Percentiles rank a stretch among this genome's conserved stretches.
Evolutionary conservation across 2,113 vertebrate species (phyloP).

Genomic region (Carassius carassius): DNA sequence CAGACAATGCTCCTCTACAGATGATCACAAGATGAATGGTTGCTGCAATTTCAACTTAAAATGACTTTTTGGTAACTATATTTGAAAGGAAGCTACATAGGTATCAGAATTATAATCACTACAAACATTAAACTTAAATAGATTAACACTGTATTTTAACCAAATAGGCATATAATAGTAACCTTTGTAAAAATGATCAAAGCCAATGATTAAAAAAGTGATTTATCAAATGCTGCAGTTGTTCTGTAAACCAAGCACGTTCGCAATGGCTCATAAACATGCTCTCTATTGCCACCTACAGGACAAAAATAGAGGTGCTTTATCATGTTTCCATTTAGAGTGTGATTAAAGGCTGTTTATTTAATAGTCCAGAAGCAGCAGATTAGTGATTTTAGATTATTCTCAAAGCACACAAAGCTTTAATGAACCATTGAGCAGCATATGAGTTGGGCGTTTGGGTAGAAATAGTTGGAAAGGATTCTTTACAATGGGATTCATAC

Average conservation of each 20-base stretch:
- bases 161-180: background rate
- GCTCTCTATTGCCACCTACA: background rate
- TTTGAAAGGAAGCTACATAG: too few relatives aligned
- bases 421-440: background rate
- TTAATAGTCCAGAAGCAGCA: background rate
- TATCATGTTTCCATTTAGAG: background rate
- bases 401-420: background rate
- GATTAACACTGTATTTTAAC: background rate
- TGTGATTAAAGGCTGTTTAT: background rate
- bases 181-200: too few relatives aligned
- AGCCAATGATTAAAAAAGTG: too few relatives aligned
- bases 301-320: background rate
- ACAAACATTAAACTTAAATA: too few relatives aligned
- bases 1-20: too few relatives aligned
- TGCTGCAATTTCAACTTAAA: too few relatives aligned
- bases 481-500: background rate
- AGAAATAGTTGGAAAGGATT: background rate
- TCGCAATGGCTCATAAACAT: background rate
- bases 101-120: too few relatives aligned
- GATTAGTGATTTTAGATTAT: background rate
- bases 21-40: too few relatives aligned
- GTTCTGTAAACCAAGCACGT: background rate
- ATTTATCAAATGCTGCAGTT: background rate
- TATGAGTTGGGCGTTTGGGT: background rate
- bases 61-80: too few relatives aligned